Evolutionary conservation across 1,140 invertebrate species (phyloP), one percentile per base, ranked within the genome.

Genomic region (Hyphantria cunea): DNA sequence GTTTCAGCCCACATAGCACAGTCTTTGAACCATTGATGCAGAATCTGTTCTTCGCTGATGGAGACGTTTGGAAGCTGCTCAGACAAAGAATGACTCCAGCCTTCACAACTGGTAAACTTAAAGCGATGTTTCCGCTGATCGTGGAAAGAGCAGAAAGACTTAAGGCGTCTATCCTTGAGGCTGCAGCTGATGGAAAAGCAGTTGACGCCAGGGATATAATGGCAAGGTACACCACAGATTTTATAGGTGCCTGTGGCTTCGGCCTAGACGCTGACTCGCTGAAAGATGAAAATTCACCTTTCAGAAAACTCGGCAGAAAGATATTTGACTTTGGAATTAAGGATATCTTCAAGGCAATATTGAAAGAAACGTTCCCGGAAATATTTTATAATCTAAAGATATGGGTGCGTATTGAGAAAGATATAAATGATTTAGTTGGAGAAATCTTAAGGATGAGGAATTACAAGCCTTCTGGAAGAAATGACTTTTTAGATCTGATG

Each of bases 401-500:
- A 31, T 37, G 73, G 6, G 42, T 17, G 0, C 53, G 45, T 6
- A 53, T 79, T 0, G 80, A 84, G 45, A 64, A 66, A 6, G 75
- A 70, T 3, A 64, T 84, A 1, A 55, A 63, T 0, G 17, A 14
- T 6, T 49, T 87, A 2, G 69, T 83, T 3, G 73, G 61, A 37
- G 58, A 68, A 25, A 80, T 88, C 9, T 49, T 78, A 12, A 55
- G 58, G 33, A 64, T 78, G 12, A 76, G 76, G 65, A 78, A 76
- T 12, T 77, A 70, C 53, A 69, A 72, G 25, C 75, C 76, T 4
- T 79, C 75, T 0, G 82, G 80, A 10, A 83, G 92, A 55, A 89
- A 92, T 51, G 93, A 94, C 68, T 92, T 94, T 10, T 85, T 93
- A 0, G 93, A 94, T 71, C 73, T 93, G 34, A 50, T 94, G 13